Evolutionary conservation across 2,113 vertebrate species (phyloP), one percentile per base, ranked within the genome.

Genomic region (Anguilla rostrata): DNA sequence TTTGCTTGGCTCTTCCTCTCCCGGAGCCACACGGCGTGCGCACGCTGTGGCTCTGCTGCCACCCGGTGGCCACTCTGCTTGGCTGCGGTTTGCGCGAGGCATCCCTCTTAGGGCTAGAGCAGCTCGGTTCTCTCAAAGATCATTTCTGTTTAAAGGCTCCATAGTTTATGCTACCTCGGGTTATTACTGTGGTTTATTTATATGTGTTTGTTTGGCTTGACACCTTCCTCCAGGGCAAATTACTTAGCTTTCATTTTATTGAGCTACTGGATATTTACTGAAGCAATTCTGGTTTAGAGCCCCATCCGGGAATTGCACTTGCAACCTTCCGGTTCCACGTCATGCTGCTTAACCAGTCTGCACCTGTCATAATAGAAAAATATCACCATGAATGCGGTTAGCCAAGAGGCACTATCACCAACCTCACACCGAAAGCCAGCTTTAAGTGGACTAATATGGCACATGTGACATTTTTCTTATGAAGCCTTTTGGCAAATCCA

Each of bases 21-120:
- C 18, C 40, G 53, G 18, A 11, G 53, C 8, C 34, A 18, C 0
- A n/a, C 2, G 2, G 22, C n/a, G 63, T 53, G 39, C 82, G 40
- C 84, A 56, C 20, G 34, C 66, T 80, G 86, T 46, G 86, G 26
- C 63, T 83, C 78, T 91, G 85, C 49, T 80, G 81, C 87, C 90
- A 87, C 83, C 90, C 26, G 40, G 88, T 87, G 90, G 63, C 81
- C 85, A 15, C 29, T 79, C 34, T 14, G 14, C n/a, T 56, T 53
- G 34, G 26, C 40, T 39, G 83, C 63, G 78, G 83, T 40, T n/a
- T n/a, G 34, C 26, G 6, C 26, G 1, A 75, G 66, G 2, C 60
- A 63, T 75, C 66, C 26, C 26, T 75, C 66, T 75, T 29, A 75
- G 5, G 9, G 66, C 26, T 11, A 29, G 66, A 29, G n/a, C 26